Evolutionary conservation across 2,797 vertebrate genomes (phyloP), one percentile per base, ranked within the genome.

Genomic region (Salarias fasciatus): DNA sequence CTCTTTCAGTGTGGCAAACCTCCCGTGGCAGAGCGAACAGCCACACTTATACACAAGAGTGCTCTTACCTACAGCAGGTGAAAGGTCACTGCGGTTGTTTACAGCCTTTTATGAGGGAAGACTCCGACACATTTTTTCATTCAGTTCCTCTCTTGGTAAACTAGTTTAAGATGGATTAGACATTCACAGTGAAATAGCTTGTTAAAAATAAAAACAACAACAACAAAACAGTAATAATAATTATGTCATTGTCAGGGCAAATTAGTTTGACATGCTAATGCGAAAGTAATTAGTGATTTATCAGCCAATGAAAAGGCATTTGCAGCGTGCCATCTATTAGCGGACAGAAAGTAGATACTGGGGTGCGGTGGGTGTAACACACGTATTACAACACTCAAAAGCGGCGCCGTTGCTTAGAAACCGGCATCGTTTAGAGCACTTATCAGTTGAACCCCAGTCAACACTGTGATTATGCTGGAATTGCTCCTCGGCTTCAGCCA

Each of bases 341-440:
- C 37, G 13, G 28, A 29, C 33, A 45, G 52, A 72, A 75, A 72
- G 47, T 50, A 15, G 46, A 77, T 83, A 60, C 42, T 55, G 11
- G 57, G 43, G 53, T 48, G 29, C 0, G 0, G 10, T 42, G 43
- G 57, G 48, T 30, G 10, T 69, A 50, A 38, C 37, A 14, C 8
- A n/a, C 36, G 62, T 63, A 72, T 61, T 54, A 57, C 47, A 63
- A 53, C 7, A 36, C 62, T 61, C 40, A n/a, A 53, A 59, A 71
- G 44, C 33, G 49, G 30, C 50, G 49, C 41, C 4, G 71, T 90
- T 86, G 86, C 87, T 77, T 75, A 65, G 88, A 74, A 86, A 89
- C 86, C 81, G 71, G 79, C 72, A 68, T 75, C 50, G 70, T 63
- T 68, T 65, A 14, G 44, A 63, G 40, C 42, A 53, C 45, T 64